A percentile compares a stretch with the other conserved stretches of the same genome.
These are phyloP conservation scores for Australoheros facetus DNA, from an alignment of 2,797 vertebrate genomes.

Conservation along the genomic window DNA sequence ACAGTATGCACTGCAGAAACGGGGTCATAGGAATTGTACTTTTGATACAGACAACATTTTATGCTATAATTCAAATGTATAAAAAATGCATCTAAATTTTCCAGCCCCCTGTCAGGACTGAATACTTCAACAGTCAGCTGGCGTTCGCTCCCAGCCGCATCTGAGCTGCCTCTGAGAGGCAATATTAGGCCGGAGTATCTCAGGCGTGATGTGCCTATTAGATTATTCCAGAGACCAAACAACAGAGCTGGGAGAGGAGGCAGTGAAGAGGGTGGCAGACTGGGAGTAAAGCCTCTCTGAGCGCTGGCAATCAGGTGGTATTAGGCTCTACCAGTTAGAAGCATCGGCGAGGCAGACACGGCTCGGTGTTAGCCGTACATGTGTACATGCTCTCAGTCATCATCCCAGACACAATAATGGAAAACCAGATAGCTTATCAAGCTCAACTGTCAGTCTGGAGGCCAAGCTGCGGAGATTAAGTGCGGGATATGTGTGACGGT, in stretches of 20 bases:
- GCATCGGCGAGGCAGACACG: constrained; percentile 54
- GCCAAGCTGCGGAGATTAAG: constrained; percentile 65
- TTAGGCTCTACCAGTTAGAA: constrained; percentile 58
- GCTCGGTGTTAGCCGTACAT: constrained; percentile 63
- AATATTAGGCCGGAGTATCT: constrained; percentile 60
- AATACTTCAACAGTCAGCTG: constrained; percentile 34
- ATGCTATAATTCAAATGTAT: constrained; percentile 1
- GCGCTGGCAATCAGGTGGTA: constrained; percentile 63
- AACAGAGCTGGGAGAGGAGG: constrained; percentile 51
- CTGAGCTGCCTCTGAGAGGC: constrained; percentile 34
- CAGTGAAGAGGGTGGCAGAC: constrained; percentile 61
- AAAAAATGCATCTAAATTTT: constrained; percentile 15
- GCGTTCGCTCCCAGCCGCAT: constrained; percentile 27
- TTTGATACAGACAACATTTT: background rate
- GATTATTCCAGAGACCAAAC: constrained; percentile 73
- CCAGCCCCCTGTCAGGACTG: constrained; percentile 10
- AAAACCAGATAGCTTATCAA: constrained; percentile 77
- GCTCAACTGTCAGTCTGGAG: constrained; percentile 71
- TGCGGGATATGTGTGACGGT: constrained; percentile 63
- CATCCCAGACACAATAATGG: constrained; percentile 74
- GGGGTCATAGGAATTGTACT: background rate
- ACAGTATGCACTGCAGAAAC: background rate
- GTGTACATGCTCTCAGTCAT: constrained; percentile 72
- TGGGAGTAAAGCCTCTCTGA: constrained; percentile 64
- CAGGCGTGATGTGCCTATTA: constrained; percentile 71